Evolutionary conservation across 2,797 vertebrate genomes (phyloP).

Genomic region (Muscicapa comitata): DNA sequence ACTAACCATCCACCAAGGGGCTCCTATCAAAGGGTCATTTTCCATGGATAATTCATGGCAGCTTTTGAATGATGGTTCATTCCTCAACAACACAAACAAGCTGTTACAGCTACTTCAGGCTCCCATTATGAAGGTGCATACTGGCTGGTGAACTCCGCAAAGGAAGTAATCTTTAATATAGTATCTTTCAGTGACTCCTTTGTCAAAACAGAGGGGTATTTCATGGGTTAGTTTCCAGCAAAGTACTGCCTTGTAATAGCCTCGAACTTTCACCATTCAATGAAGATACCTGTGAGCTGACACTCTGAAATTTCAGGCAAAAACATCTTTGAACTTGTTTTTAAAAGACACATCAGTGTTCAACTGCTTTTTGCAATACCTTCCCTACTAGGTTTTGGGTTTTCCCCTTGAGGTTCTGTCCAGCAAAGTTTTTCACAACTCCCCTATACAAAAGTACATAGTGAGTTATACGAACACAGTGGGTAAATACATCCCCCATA

Average conservation of each 20-base stretch:
- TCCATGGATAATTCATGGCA: conserved; percentile 47
- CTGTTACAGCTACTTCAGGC: neutral
- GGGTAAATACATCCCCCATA: neutral
- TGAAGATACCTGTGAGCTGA: neutral
- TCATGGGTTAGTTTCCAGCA: neutral
- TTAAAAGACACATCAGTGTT: neutral
- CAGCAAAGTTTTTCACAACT: neutral
- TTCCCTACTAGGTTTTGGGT: neutral
- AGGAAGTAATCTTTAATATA: neutral
- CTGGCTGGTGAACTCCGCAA: neutral
- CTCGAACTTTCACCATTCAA: neutral
- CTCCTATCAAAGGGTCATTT: conserved; percentile 33
- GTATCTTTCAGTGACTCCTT: neutral
- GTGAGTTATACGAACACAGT: neutral
- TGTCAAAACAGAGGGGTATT: neutral
- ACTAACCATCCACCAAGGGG: conserved; percentile 45
- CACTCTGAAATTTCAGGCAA: neutral
- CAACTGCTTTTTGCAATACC: neutral
- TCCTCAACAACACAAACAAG: neutral
- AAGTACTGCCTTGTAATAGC: neutral
- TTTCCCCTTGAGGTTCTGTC: neutral
- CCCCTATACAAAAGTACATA: neutral
- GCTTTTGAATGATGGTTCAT: conserved; percentile 10
- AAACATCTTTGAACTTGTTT: neutral
- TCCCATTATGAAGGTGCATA: neutral